Base-by-base conservation (phyloP, 2,888 invertebrate genomes). In the Lysandra bellargus region DNA sequence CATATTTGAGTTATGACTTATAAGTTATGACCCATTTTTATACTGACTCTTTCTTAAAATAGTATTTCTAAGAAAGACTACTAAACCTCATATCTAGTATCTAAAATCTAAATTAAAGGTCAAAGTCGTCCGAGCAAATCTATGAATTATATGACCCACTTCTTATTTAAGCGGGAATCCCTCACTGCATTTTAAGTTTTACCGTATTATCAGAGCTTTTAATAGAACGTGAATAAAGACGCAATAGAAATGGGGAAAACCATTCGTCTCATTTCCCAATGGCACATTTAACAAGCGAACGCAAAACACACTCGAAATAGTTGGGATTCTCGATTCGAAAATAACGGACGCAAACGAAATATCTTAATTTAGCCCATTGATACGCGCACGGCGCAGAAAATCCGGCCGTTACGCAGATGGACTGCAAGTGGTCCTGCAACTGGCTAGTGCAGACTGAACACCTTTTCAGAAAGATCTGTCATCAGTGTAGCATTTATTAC, bases 231-330 rank as follows among this genome's bases (percentile, higher is more conserved):
- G 1, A 69, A 14, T 33, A 14, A 69, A 69, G 4, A 14, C 14
- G 33, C 69, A 37, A 37, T 5, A 69, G 33, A 69, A 69, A 37
- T 17, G 23, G 61, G 23, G 30, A 23, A 64, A 64, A 23, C 53
- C 7, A 53, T 75, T 44, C 2, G 12, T 69, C 69, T 33, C 33
- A 69, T 69, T 69, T 37, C 69, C 5, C 69, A 69, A 69, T 69
- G 14, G 37, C 33, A 69, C 14, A 69, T 33, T 33, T 17, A 69
- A 57, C 57, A 33, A 53, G 33, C 57, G 33, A 76, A 33, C 76
- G 33, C 33, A 76, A 57, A 76, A 76, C 78, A 79, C 82, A 82
- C 82, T 83, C 80, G 83, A 83, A 83, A 83, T 82, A 82, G 69
- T 83, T 82, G 53, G 76, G 80, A 81, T 81, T 76, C 76, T 53